Conservation (phyloP, 2,888 invertebrate species). For the Agrilus mali region DNA sequence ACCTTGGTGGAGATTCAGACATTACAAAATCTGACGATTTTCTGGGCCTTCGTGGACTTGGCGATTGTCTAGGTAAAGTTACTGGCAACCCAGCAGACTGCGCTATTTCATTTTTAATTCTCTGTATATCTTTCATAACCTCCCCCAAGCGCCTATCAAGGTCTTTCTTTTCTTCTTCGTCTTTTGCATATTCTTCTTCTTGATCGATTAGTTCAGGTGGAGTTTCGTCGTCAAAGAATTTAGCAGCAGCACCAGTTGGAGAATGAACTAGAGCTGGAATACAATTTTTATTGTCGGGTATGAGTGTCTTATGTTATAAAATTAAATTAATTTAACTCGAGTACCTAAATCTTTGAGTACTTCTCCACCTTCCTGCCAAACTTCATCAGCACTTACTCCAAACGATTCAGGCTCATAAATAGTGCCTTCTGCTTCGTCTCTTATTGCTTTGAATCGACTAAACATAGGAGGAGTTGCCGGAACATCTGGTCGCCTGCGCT, state of each 20-base stretch:
- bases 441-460: slow-evolving; percentile 10
- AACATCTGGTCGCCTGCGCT: slow-evolving; percentile 11
- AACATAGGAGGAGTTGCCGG: slow-evolving; percentile 19
- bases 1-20: neutral
- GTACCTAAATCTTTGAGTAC: slow-evolving; percentile 5
- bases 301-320: no score
- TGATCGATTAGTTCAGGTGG: slow-evolving; percentile 5
- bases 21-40: neutral
- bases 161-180: slow-evolving; percentile 3
- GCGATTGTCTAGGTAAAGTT: slow-evolving; percentile 14
- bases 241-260: slow-evolving; percentile 6
- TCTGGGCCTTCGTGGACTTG: slow-evolving; percentile 7
- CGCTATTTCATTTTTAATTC: slow-evolving; percentile 7
- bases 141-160: slow-evolving; percentile 4
- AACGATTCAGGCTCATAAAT: slow-evolving; percentile 13
- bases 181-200: neutral
- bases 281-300: no score
- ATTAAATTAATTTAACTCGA: neutral
- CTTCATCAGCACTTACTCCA: slow-evolving; percentile 11
- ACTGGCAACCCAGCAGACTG: slow-evolving; percentile 11
- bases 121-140: slow-evolving; percentile 5
- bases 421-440: slow-evolving; percentile 3
- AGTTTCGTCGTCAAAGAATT: slow-evolving; percentile 9
- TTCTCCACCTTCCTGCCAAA: slow-evolving; percentile 11
- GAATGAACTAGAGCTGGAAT: slow-evolving; percentile 4